Evolutionary conservation across 2,888 invertebrate species (phyloP), one percentile per base, ranked within the genome.

Genomic region (Rhodophaea formosa): DNA sequence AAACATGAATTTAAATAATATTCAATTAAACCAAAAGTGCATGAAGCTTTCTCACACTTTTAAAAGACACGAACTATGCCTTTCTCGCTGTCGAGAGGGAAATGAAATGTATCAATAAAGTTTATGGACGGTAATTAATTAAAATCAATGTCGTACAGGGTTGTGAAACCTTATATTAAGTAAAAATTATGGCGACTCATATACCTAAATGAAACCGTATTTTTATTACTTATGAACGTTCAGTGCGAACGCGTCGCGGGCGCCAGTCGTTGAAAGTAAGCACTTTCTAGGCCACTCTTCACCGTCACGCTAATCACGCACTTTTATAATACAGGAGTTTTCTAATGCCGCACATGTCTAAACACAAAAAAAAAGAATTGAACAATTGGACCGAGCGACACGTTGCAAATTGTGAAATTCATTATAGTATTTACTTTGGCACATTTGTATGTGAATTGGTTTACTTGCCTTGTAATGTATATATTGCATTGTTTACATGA

Each of bases 231-330:
- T 67, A 77, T 66, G 66, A 71, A 68, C 71, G 70, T 70, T 60
- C 45, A 54, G 29, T 54, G 55, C 59, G 66, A 65, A 70, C 71
- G 72, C 69, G 65, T 69, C 65, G 69, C 65, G 59, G 65, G 67
- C 74, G 70, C 64, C 63, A 67, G 72, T 67, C 64, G 80, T 82
- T 82, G 89, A 88, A 89, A 89, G 88, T 88, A 75, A 79, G 61
- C 72, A 82, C 84, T 88, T 88, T 89, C 88, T 88, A 88, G 86
- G 85, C 80, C 85, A 80, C 74, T 79, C 77, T 80, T 74, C 74
- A 69, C 74, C 75, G 81, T 80, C 84, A 86, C 82, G 81, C 83
- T 80, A 78, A 84, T 82, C 84, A 84, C 82, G 82, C 78, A 80
- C 80, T 86, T 84, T 82, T 84, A 80, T 82, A 81, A 79, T 70